Percentiles rank a stretch among this genome's conserved stretches.
phyloP scores from a whole-genome alignment of 2,888 invertebrate genomes.

The Quadroppia sp. region DNA sequence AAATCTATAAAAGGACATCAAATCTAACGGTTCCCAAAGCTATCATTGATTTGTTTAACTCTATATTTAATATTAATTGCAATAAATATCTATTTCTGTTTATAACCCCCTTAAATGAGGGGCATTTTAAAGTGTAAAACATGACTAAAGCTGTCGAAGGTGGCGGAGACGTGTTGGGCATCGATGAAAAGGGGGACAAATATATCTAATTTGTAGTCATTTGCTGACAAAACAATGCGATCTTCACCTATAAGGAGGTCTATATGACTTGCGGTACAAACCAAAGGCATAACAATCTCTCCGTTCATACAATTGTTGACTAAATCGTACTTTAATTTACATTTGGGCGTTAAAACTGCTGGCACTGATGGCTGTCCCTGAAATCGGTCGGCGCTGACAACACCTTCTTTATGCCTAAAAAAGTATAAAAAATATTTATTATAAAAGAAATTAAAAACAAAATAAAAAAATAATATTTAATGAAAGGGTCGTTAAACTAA shows the following conservation, averaged over 20 bases:
- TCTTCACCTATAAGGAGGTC: slow-evolving; percentile 17
- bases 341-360: not conserved
- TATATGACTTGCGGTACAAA: not conserved
- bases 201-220: slow-evolving; percentile 28
- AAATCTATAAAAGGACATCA: no score
- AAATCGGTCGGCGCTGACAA: not conserved
- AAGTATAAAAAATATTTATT: no score
- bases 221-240: slow-evolving; percentile 3
- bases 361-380: not conserved
- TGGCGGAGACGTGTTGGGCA: not conserved
- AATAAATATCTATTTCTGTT: not conserved
- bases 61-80: not conserved
- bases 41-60: not conserved
- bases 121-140: slow-evolving; percentile 18
- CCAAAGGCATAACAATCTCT: not conserved
- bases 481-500: slow-evolving; percentile 7
- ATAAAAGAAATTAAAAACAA: not conserved
- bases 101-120: not conserved
- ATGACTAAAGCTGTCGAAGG: slow-evolving; percentile 6
- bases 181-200: not conserved
- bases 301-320: not conserved
- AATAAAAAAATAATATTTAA: not conserved
- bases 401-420: not conserved
- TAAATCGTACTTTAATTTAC: not conserved
- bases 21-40: not conserved